phyloP scores from a whole-genome alignment of 2,888 invertebrate species.

The Diabrotica balteata region DNA sequence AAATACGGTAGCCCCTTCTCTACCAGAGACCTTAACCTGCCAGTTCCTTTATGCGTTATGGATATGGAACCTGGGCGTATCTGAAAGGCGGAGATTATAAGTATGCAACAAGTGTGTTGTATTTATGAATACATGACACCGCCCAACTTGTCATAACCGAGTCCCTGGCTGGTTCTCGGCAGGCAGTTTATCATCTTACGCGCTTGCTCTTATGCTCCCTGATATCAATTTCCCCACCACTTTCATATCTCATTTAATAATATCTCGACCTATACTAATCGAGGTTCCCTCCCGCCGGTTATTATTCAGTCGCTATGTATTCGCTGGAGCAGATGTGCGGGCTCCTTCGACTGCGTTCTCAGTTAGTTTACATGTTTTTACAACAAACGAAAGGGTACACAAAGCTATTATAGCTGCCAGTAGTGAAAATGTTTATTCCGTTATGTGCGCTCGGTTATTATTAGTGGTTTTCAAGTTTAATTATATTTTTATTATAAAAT shows the following conservation, averaged over 20 bases:
- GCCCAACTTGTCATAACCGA: conserved; percentile 74
- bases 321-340: conserved; percentile 46
- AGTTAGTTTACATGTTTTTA: conserved; percentile 28
- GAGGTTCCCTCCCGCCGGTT: conserved; percentile 44
- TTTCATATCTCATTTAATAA: conserved; percentile 61
- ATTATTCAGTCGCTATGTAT: conserved; percentile 43
- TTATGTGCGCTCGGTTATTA: no score
- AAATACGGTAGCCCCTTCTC: no score
- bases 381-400: conserved; percentile 2
- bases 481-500: no score
- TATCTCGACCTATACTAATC: conserved; percentile 62
- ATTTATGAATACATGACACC: conserved; percentile 73
- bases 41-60: conserved; percentile 51
- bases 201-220: conserved; percentile 58
- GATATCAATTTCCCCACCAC: conserved; percentile 50
- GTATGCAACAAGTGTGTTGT: conserved; percentile 71
- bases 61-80: conserved; percentile 58
- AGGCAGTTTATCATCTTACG: conserved; percentile 58
- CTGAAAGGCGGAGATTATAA: conserved; percentile 68
- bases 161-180: conserved; percentile 68
- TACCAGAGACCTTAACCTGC: conserved; percentile 4
- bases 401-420: no score
- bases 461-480: no score
- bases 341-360: conserved; percentile 45
- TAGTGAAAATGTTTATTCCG: no score